Percentiles rank a stretch among this genome's conserved stretches.
Conservation (phyloP, 1,140 invertebrate species). For the Drosophila miranda region DNA sequence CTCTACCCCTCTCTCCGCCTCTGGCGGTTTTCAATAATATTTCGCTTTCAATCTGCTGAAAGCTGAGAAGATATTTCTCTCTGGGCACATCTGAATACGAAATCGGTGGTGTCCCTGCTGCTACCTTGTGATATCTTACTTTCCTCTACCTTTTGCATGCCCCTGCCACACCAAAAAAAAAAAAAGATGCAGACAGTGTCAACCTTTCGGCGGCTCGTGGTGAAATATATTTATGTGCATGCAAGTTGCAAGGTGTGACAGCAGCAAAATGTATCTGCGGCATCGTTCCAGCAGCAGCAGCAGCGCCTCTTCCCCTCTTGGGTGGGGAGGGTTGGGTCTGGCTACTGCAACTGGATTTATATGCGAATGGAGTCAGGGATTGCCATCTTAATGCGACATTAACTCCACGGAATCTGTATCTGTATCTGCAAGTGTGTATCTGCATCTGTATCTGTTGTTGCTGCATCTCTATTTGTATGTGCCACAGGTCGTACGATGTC, state of each 20-base stretch:
- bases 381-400: constrained; percentile 69
- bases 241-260: constrained; percentile 70
- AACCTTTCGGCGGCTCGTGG: constrained; percentile 58
- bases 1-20: neutral
- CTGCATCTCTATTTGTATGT: no score
- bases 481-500: constrained; percentile 30
- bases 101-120: constrained; percentile 30
- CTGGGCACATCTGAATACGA: constrained; percentile 33
- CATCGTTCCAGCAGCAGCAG: constrained; percentile 36
- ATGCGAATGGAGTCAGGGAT: constrained; percentile 40
- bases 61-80: constrained; percentile 2
- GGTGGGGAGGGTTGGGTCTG: neutral
- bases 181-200: constrained; percentile 49
- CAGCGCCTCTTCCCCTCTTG: constrained; percentile 8
- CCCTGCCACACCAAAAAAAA: neutral
- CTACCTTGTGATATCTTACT: constrained; percentile 66
- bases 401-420: constrained; percentile 56
- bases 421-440: constrained; percentile 10
- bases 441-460: no score
- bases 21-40: constrained; percentile 59
- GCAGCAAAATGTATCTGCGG: constrained; percentile 72
- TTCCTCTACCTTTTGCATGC: neutral
- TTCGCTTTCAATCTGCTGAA: constrained; percentile 51
- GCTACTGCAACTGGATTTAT: constrained; percentile 51
- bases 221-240: constrained; percentile 67